phyloP scores from a whole-genome alignment of 1,140 invertebrate genomes.

The Ceratoteleas bidentatus region DNA sequence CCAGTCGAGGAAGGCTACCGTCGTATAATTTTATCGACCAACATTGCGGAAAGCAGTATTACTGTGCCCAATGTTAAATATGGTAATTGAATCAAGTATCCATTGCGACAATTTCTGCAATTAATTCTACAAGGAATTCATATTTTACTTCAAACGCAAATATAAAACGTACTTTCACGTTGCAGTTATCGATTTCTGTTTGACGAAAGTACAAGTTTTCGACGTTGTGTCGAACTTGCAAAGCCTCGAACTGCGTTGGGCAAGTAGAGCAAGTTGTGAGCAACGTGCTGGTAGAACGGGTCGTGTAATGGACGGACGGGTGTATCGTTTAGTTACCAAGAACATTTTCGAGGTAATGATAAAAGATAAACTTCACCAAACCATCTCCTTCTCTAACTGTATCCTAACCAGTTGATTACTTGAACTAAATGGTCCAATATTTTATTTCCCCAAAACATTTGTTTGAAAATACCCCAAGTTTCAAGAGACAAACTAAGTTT shows the following conservation, averaged over 20 bases:
- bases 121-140: no score
- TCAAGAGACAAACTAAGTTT: no score
- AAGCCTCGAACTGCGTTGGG: slow-evolving; percentile 91
- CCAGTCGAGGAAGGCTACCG: slow-evolving; percentile 83
- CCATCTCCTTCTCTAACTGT: no score
- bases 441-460: no score
- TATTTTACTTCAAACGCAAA: background rate
- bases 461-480: no score
- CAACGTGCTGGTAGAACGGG: slow-evolving; percentile 96
- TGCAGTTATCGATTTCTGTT: slow-evolving; percentile 97
- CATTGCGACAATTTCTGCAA: no score
- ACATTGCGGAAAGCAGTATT: slow-evolving; percentile 98
- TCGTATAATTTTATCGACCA: slow-evolving; percentile 96
- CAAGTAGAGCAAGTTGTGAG: slow-evolving; percentile 92
- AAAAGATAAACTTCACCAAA: no score
- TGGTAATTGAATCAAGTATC: slow-evolving; percentile 79
- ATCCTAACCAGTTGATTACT: no score
- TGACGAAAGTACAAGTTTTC: slow-evolving; percentile 91
- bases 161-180: slow-evolving; percentile 36
- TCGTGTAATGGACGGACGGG: slow-evolving; percentile 90
- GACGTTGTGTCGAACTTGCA: slow-evolving; percentile 90
- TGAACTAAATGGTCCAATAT: no score
- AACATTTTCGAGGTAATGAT: slow-evolving; percentile 87
- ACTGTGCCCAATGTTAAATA: slow-evolving; percentile 97
- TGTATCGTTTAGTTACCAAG: slow-evolving; percentile 91